Evolutionary conservation across 2,888 invertebrate genomes (phyloP).

Genomic region (Parnassius glacialis): DNA sequence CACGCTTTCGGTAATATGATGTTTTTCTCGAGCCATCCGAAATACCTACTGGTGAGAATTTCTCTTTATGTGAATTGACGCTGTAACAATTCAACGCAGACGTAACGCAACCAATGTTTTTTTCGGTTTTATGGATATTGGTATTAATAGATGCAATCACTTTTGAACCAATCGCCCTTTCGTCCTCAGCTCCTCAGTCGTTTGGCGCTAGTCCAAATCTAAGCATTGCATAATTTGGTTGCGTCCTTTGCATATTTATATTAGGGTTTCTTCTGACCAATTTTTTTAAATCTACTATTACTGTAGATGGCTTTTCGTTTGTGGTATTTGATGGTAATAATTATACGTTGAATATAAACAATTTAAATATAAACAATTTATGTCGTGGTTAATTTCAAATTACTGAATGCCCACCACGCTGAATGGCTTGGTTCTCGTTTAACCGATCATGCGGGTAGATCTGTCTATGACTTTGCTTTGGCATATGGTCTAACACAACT

Average conservation of each 20-base stretch:
- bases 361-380: too few relatives aligned
- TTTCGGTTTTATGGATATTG: constrained; percentile 28
- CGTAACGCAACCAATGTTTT: constrained; percentile 17
- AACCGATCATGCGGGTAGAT: too few relatives aligned
- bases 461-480: too few relatives aligned
- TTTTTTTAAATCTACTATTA: too few relatives aligned
- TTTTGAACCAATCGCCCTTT: constrained; percentile 22
- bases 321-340: too few relatives aligned
- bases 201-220: constrained; percentile 23
- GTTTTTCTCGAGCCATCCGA: constrained; percentile 47
- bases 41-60: constrained; percentile 23
- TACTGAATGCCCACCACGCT: too few relatives aligned
- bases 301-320: too few relatives aligned
- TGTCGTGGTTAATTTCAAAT: too few relatives aligned
- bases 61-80: constrained; percentile 22
- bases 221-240: constrained; percentile 19
- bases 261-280: not conserved
- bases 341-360: too few relatives aligned
- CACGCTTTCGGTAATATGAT: constrained; percentile 65
- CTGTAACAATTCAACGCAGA: constrained; percentile 19
- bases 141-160: constrained; percentile 27
- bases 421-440: too few relatives aligned
- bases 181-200: constrained; percentile 24
- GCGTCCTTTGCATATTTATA: constrained; percentile 25
- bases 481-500: too few relatives aligned